A percentile compares a stretch with the other conserved stretches of the same genome.
Conservation (phyloP, 2,113 vertebrate genomes). For the Chloropsis hardwickii region DNA sequence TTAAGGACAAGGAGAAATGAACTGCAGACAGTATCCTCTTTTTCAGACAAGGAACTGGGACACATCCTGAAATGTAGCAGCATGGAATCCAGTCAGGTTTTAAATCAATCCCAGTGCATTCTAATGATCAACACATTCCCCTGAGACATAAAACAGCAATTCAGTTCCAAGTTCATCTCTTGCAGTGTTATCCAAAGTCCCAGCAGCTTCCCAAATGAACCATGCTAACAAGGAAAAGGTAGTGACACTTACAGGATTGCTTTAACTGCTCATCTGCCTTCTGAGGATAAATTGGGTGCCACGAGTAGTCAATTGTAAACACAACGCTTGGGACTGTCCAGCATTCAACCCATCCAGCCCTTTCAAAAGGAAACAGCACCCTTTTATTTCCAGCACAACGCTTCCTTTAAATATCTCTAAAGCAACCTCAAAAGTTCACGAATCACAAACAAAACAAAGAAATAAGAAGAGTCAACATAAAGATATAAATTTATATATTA, state of each 20-base stretch:
- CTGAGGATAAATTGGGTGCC: constrained; percentile 98
- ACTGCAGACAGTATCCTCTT: neutral
- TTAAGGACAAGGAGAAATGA: neutral
- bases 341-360: constrained; percentile 96
- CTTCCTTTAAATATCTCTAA: neutral
- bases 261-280: constrained; percentile 95
- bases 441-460: neutral
- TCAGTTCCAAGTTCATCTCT: neutral
- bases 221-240: neutral
- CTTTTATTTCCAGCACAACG: neutral
- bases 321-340: constrained; percentile 94
- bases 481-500: neutral
- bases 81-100: neutral
- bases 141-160: neutral
- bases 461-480: neutral
- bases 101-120: neutral
- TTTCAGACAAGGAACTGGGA: neutral
- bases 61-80: neutral
- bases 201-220: neutral
- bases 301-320: constrained; percentile 94
- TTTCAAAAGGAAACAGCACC: constrained; percentile 54
- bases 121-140: neutral
- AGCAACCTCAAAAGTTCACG: neutral
- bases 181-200: neutral
- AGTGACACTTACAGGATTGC: constrained; percentile 85